These are phyloP conservation scores for Oopsacas minuta DNA, from an alignment of 37 sponge, comb jelly and placozoan species.

Conservation along the genomic window DNA sequence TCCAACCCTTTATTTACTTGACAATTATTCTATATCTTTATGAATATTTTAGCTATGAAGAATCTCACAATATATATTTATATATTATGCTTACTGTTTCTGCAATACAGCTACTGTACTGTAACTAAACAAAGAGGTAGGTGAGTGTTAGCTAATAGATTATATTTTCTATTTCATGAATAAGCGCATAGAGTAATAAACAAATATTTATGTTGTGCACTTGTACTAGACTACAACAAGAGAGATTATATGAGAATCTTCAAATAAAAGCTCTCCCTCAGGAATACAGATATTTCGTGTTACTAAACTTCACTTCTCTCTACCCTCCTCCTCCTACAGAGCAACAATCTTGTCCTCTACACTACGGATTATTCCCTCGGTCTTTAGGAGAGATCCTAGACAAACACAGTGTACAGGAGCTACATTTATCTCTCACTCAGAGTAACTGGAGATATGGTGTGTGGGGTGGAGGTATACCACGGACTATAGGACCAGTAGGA, in stretches of 20 bases:
- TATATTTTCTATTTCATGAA: too few species aligned
- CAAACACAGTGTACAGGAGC: slow-evolving; percentile 73
- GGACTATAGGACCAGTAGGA: slow-evolving; percentile 66
- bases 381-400: slow-evolving; percentile 68
- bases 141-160: not conserved
- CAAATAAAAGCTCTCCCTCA: not conserved
- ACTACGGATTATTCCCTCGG: slow-evolving; percentile 86
- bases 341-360: not conserved
- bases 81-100: not conserved
- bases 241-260: not conserved
- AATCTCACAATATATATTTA: not conserved
- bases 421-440: slow-evolving; percentile 82
- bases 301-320: not conserved
- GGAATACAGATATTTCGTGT: not conserved
- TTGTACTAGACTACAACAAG: not conserved
- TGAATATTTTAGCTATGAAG: too few species aligned
- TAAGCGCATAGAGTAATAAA: too few species aligned
- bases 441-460: slow-evolving; percentile 69
- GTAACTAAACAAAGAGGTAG: not conserved
- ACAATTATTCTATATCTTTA: too few species aligned
- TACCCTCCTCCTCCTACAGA: not conserved
- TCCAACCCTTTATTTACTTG: too few species aligned
- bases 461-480: slow-evolving; percentile 75
- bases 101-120: not conserved
- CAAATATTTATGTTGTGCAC: not conserved